These are phyloP conservation scores for Ditula angustiorana DNA, from an alignment of 2,888 invertebrate genomes.

Conservation along the genomic window DNA sequence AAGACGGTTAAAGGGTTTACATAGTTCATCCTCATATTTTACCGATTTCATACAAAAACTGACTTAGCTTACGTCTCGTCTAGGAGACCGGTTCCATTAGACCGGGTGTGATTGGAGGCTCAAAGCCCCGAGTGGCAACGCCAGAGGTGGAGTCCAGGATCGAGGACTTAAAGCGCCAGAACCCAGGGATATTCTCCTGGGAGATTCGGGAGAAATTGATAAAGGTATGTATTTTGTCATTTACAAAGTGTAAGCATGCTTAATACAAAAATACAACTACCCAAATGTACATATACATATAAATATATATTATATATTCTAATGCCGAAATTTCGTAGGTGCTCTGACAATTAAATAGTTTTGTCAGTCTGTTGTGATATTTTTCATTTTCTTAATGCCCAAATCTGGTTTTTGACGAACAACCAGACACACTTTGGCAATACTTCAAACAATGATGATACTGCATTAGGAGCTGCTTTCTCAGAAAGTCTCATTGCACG, in stretches of 20 bases:
- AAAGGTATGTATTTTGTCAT: conserved; percentile 86
- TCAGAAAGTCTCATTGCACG: not conserved
- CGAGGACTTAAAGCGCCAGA: conserved; percentile 95
- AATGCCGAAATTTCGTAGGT: not conserved
- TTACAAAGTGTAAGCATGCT: not conserved
- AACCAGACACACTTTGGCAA: not conserved
- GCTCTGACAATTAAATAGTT: not conserved
- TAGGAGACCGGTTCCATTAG: conserved; percentile 97
- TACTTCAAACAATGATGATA: not conserved
- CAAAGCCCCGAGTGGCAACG: conserved; percentile 96
- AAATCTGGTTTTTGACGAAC: not conserved
- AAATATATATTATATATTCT: too few relatives aligned
- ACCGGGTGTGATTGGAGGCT: conserved; percentile 97
- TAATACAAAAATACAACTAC: too few relatives aligned
- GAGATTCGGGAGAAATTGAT: conserved; percentile 97
- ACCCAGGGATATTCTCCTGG: conserved; percentile 98
- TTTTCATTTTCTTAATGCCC: not conserved
- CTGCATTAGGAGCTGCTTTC: not conserved
- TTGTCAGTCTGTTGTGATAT: not conserved
- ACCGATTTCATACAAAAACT: conserved; percentile 16
- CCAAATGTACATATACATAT: too few relatives aligned
- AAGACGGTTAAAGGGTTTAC: too few relatives aligned
- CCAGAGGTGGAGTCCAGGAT: conserved; percentile 96
- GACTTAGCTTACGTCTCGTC: conserved; percentile 48
- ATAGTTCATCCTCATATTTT: too few relatives aligned